A percentile compares a stretch with the other conserved stretches of the same genome.
Conservation (phyloP, 2,888 invertebrate genomes). For the Andrena chrysosceles region DNA sequence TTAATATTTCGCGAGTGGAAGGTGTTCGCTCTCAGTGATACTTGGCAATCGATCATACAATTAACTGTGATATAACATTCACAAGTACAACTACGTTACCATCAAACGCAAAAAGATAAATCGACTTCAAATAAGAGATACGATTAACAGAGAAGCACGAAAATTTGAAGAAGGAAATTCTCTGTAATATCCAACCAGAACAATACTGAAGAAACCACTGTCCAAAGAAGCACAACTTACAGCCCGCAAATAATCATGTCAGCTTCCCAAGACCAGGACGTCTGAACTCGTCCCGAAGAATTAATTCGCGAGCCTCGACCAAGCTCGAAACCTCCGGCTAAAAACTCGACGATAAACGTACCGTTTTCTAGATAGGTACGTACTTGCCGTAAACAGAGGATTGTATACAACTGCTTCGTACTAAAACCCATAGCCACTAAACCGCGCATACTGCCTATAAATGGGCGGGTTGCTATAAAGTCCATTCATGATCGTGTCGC, state of each 20-base stretch:
- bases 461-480: conserved; percentile 77
- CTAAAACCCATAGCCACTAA: conserved; percentile 77
- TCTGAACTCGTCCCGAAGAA: background rate
- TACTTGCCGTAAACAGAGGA: conserved; percentile 72
- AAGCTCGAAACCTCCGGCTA: conserved; percentile 43
- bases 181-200: background rate
- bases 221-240: no score
- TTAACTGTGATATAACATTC: no score
- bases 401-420: conserved; percentile 71
- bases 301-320: conserved; percentile 41
- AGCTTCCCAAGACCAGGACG: background rate
- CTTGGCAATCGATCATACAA: conserved; percentile 71
- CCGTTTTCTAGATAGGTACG: conserved; percentile 56
- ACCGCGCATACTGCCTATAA: conserved; percentile 76
- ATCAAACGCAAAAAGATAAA: background rate
- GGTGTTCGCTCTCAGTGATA: conserved; percentile 37
- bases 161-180: background rate
- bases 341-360: conserved; percentile 62
- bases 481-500: conserved; percentile 79
- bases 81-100: no score
- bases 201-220: no score
- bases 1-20: background rate
- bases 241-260: no score
- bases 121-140: background rate
- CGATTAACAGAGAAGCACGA: no score